A percentile compares a stretch with the other conserved stretches of the same genome.
Conservation (phyloP, 2,888 invertebrate species). For the Camptogramma bilineatum region DNA sequence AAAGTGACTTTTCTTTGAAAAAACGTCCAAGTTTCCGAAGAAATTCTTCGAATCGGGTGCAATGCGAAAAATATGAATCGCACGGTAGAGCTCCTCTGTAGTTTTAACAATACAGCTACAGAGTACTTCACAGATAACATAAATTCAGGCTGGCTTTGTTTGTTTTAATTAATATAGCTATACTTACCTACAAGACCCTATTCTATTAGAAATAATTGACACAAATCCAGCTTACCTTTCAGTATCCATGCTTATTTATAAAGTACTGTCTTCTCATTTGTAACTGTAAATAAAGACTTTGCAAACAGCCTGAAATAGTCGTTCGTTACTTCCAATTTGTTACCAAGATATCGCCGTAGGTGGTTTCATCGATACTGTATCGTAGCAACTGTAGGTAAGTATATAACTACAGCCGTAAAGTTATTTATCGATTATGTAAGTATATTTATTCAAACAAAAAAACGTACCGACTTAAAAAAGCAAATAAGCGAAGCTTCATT, state of each 20-base stretch:
- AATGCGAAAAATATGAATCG: no score
- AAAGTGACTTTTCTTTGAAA: no score
- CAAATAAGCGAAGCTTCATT: slow-evolving; percentile 13
- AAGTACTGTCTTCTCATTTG: slow-evolving; percentile 11
- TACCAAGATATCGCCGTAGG: slow-evolving; percentile 8
- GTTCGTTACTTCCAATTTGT: slow-evolving; percentile 24
- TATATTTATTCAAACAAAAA: no score
- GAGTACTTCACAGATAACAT: not conserved
- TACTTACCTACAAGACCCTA: slow-evolving; percentile 5
- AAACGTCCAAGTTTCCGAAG: no score
- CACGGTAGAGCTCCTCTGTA: no score
- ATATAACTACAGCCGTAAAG: not conserved
- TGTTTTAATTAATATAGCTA: slow-evolving; percentile 15
- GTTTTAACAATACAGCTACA: no score
- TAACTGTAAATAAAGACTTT: slow-evolving; percentile 4
- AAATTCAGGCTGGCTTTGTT: slow-evolving; percentile 4
- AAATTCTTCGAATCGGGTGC: no score
- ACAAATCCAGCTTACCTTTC: slow-evolving; percentile 33
- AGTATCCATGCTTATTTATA: slow-evolving; percentile 25
- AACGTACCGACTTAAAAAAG: not conserved
- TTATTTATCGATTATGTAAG: no score
- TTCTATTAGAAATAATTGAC: slow-evolving; percentile 19
- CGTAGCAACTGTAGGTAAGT: slow-evolving; percentile 29
- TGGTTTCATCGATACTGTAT: slow-evolving; percentile 24
- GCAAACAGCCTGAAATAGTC: slow-evolving; percentile 13